Base-by-base conservation (phyloP, 2,113 vertebrate genomes). In the Seriola rivoliana region DNA sequence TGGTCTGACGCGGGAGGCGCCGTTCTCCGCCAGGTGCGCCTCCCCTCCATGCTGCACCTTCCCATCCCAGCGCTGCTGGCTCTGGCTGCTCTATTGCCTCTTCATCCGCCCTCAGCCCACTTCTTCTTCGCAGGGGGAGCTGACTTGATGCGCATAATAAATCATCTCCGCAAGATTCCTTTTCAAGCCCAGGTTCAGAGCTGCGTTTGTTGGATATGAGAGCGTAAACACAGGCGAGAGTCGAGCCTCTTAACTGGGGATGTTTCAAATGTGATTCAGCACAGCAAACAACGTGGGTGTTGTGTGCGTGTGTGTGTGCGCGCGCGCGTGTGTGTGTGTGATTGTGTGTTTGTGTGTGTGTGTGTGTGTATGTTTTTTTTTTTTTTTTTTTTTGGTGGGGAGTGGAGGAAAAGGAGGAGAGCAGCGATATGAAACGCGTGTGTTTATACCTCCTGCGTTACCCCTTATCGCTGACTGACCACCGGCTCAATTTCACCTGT, bases 221-320 rank as follows among this genome's bases (percentile, higher is more conserved):
- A 79, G 78, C 76, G 68, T 46, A 78, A 79, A 85, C 63, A 67
- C 11, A 34, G 81, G 63, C 76, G 50, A 85, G 78, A 75, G 76
- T 76, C 66, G 71, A 81, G 68, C 82, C 73, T 88, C 70, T 36
- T 54, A 58, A 80, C 69, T 55, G 54, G 59, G 83, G 71, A 88
- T 79, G 88, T 87, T 88, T 84, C 86, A 77, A 80, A 92, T 91
- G 90, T 89, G 87, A 91, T 89, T 87, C 87, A 70, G 80, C 79
- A 36, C 89, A 13, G 88, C 83, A 81, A 92, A 90, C 91, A 93
- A 92, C 91, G 93, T 94, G 93, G 93, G 93, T 94, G 92, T 91
- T 89, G 90, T 85, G 89, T 71, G 85, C 17, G 76, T 34, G 60
- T 2, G 74, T 14, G 50, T 8, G 77, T 17, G 71, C 12, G 42